Evolutionary conservation across 2,113 vertebrate species (phyloP).

Genomic region (Poeciliopsis turrubarensis): DNA sequence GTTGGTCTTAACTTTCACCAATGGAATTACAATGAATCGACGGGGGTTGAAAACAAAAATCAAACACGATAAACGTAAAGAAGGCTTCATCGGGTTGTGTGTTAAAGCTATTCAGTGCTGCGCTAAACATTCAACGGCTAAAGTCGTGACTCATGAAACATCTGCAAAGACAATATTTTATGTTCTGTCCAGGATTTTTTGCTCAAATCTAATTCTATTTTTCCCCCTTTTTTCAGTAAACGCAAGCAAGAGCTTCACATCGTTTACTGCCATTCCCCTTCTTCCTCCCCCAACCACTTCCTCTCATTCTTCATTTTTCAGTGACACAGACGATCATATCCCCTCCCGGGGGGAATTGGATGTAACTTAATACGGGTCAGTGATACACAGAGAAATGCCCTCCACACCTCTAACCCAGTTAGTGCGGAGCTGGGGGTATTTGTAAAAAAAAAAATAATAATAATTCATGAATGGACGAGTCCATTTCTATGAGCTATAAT

Average conservation of each 20-base stretch:
- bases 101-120: background rate
- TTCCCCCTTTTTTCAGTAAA: background rate
- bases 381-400: slow-evolving; percentile 46
- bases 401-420: slow-evolving; percentile 52
- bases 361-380: slow-evolving; percentile 65
- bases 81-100: background rate
- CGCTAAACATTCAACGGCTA: slow-evolving; percentile 6
- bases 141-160: background rate
- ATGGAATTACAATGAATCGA: too few relatives aligned
- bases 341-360: slow-evolving; percentile 35
- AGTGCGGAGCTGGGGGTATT: slow-evolving; percentile 22
- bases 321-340: slow-evolving; percentile 60
- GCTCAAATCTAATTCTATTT: background rate
- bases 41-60: background rate
- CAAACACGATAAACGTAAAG: background rate
- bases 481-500: slow-evolving; percentile 4
- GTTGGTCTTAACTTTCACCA: too few relatives aligned
- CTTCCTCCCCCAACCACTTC: slow-evolving; percentile 27
- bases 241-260: background rate
- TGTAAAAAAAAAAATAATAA: background rate
- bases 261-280: background rate
- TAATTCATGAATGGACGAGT: slow-evolving; percentile 13
- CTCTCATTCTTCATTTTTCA: slow-evolving; percentile 47
- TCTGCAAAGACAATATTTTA: background rate
- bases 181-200: background rate